Evolutionary conservation across 2,113 vertebrate species (phyloP).

Genomic region (Neolamprologus brichardi): DNA sequence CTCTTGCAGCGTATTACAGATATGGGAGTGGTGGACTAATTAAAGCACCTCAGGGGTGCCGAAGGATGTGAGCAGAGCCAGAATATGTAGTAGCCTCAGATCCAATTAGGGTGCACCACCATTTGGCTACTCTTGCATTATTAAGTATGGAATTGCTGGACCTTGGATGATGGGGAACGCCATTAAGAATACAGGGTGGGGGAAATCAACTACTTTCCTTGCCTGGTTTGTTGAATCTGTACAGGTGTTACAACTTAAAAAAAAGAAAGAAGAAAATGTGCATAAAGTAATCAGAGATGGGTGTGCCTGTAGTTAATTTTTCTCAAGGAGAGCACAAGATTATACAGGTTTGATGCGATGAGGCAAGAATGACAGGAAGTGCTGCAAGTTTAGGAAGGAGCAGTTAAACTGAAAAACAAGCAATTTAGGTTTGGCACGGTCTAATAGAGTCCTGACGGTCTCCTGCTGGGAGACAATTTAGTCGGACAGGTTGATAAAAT

Average conservation of each 20-base stretch:
- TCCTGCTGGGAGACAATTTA: not conserved
- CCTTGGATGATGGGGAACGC: not conserved
- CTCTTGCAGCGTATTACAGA: not conserved
- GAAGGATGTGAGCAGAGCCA: conserved; percentile 10
- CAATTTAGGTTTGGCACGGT: not conserved
- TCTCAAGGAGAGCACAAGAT: not conserved
- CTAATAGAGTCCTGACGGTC: not conserved
- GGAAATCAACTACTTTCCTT: not conserved
- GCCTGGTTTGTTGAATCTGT: not conserved
- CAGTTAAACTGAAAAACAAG: not conserved
- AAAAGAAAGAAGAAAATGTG: not conserved
- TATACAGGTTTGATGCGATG: not conserved
- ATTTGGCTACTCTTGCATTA: conserved; percentile 38
- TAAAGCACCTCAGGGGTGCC: conserved; percentile 7
- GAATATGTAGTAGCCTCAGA: conserved; percentile 11
- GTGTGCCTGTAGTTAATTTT: not conserved
- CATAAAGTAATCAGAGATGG: not conserved
- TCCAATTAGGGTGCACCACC: conserved; percentile 35
- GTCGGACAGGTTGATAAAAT: not conserved
- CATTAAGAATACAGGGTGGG: not conserved
- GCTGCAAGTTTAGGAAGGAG: not conserved
- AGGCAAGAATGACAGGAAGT: not conserved
- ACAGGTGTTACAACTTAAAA: too few relatives aligned
- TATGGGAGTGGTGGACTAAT: not conserved
- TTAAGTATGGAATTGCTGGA: conserved; percentile 25